Evolutionary conservation across 2,113 vertebrate species (phyloP).

Genomic region (Psilopogon haemacephalus): DNA sequence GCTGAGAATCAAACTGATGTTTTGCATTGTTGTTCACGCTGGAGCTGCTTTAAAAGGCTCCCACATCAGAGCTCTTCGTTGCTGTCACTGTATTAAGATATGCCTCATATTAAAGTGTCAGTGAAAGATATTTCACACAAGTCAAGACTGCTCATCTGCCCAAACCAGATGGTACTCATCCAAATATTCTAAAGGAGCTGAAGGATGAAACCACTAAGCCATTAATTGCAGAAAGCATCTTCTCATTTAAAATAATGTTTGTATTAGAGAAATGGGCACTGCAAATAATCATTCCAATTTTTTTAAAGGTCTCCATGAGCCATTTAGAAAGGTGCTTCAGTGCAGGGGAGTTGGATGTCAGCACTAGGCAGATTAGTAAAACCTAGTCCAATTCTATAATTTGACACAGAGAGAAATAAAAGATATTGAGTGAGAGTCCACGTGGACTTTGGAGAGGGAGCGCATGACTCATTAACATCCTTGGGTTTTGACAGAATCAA

Average conservation of each 20-base stretch:
- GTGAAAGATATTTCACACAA: not conserved
- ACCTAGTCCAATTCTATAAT: not conserved
- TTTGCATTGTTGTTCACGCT: not conserved
- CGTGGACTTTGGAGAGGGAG: not conserved
- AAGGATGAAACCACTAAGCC: conserved; percentile 36
- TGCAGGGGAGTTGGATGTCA: not conserved
- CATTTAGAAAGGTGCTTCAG: not conserved
- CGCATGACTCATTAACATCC: not conserved
- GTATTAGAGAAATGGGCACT: not conserved
- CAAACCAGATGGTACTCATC: conserved; percentile 24
- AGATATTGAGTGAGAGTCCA: not conserved
- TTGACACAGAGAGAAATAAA: not conserved
- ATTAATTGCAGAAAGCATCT: conserved; percentile 6
- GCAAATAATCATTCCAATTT: not conserved
- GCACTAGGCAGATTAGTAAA: not conserved
- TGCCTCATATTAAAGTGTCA: not conserved
- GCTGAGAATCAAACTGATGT: not conserved
- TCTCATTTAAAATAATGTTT: conserved; percentile 52
- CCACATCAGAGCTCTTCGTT: not conserved
- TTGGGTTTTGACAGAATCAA: not conserved
- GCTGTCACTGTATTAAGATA: not conserved
- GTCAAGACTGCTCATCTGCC: not conserved
- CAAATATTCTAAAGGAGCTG: conserved; percentile 28
- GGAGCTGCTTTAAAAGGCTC: not conserved
- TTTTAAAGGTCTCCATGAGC: not conserved